A percentile compares a stretch with the other conserved stretches of the same genome.
These are phyloP conservation scores for Mobula hypostoma DNA, from an alignment of 2,113 vertebrate species.

Conservation along the genomic window DNA sequence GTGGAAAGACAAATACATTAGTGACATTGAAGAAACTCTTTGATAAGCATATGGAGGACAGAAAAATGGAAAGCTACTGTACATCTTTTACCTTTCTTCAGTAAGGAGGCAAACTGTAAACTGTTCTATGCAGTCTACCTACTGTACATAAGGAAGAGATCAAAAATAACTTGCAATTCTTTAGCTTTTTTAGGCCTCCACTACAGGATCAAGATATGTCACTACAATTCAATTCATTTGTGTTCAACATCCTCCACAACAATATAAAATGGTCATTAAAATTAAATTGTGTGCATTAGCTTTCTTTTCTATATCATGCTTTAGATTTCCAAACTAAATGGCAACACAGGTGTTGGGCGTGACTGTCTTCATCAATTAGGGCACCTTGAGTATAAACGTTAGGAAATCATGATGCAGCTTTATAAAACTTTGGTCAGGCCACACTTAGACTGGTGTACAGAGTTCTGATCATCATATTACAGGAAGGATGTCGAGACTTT, in stretches of 20 bases:
- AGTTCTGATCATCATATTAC: too few relatives aligned
- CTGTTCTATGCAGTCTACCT: not conserved
- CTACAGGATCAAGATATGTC: not conserved
- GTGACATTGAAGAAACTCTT: too few relatives aligned
- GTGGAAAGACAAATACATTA: too few relatives aligned
- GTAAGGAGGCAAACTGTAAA: not conserved
- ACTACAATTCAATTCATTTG: not conserved
- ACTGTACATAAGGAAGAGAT: not conserved
- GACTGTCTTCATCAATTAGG: too few relatives aligned
- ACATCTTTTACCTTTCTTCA: not conserved
- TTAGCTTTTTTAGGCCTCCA: not conserved
- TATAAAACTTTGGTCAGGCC: too few relatives aligned
- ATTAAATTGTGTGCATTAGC: not conserved
- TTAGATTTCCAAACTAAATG: not conserved
- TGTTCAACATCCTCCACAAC: not conserved
- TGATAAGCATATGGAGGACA: too few relatives aligned
- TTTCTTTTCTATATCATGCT: not conserved
- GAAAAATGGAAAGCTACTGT: too few relatives aligned
- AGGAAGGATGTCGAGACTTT: too few relatives aligned
- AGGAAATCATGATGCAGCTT: too few relatives aligned
- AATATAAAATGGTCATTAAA: not conserved
- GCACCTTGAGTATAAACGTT: too few relatives aligned
- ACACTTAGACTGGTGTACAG: too few relatives aligned
- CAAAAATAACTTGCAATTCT: not conserved
- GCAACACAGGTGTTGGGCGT: too few relatives aligned